These are phyloP conservation scores for Alca torda DNA, from an alignment of 2,797 vertebrate genomes.

Conservation along the genomic window DNA sequence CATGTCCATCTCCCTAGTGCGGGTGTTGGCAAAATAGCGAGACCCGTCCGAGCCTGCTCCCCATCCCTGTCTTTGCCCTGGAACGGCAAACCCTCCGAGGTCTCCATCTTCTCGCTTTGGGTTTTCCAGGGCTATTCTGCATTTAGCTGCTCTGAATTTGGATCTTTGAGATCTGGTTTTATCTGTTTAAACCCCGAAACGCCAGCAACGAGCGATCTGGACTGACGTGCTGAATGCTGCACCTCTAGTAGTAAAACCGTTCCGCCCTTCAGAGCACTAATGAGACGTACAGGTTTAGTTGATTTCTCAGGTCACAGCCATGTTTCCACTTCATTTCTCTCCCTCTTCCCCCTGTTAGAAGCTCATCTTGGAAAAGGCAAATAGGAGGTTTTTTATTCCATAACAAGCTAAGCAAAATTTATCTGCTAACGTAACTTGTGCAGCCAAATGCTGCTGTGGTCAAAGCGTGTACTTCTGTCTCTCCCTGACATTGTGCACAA, in stretches of 20 bases:
- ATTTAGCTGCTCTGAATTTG: neutral
- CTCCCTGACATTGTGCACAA: too few species aligned
- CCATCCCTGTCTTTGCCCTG: neutral
- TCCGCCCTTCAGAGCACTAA: neutral
- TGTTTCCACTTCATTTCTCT: neutral
- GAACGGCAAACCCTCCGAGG: neutral
- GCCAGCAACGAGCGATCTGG: neutral
- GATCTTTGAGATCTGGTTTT: neutral
- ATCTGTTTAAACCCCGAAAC: neutral
- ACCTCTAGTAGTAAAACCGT: neutral
- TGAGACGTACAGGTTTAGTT: neutral
- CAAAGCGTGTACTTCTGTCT: neutral
- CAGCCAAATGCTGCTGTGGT: neutral
- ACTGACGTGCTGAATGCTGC: neutral
- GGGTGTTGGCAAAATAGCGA: neutral
- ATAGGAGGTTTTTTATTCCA: neutral
- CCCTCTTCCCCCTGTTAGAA: rapidly evolving
- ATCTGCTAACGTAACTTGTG: neutral
- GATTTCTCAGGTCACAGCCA: neutral
- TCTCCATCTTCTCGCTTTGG: neutral
- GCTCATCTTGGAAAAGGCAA: neutral
- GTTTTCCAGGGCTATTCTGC: neutral
- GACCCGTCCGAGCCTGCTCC: rapidly evolving
- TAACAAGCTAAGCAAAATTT: neutral
- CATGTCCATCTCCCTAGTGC: rapidly evolving